Evolutionary conservation across 2,888 invertebrate species (phyloP).

Genomic region (Tanypteryx hageni): DNA sequence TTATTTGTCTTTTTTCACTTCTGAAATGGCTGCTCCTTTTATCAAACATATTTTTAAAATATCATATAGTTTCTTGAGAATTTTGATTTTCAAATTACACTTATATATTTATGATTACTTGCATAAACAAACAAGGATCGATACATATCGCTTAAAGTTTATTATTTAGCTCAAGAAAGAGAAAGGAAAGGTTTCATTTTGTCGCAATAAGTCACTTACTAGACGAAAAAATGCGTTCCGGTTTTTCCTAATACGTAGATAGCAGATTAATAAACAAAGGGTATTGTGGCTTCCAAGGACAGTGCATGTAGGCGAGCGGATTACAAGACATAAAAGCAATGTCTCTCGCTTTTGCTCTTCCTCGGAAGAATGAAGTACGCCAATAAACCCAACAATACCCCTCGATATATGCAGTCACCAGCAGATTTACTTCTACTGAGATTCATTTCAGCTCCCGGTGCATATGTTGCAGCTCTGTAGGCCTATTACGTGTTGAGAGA

Average conservation of each 20-base stretch:
- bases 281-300: constrained; percentile 19
- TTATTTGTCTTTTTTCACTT: no score
- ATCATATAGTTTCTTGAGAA: no score
- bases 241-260: background rate
- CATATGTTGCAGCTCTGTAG: constrained; percentile 14
- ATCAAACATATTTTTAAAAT: no score
- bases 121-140: no score
- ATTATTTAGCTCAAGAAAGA: no score
- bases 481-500: constrained; percentile 27
- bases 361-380: constrained; percentile 16
- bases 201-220: no score
- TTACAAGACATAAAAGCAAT: constrained; percentile 15
- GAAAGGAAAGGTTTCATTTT: no score
- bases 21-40: no score
- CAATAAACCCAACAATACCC: constrained; percentile 20
- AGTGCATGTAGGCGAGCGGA: constrained; percentile 25
- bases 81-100: no score
- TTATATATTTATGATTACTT: no score
- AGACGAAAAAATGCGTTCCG: background rate
- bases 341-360: background rate
- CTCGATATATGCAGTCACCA: constrained; percentile 61
- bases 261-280: constrained; percentile 18
- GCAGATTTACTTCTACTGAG: constrained; percentile 59
- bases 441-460: constrained; percentile 38
- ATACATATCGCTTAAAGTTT: no score